phyloP scores from a whole-genome alignment of 2,888 invertebrate species.

The Tromatobia lineatoria region DNA sequence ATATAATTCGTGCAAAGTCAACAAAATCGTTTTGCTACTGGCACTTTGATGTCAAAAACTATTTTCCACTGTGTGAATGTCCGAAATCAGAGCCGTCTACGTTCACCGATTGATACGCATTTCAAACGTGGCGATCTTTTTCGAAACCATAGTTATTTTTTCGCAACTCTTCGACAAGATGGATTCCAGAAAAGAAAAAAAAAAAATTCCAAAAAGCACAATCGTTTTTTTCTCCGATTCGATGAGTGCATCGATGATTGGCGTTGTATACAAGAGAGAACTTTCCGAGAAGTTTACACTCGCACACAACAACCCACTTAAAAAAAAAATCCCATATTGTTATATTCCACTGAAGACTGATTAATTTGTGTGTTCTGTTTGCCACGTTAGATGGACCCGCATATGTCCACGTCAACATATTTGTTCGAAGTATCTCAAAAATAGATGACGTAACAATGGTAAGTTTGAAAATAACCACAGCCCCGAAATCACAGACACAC shows the following conservation, averaged over 20 bases:
- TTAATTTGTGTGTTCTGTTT: conserved; percentile 84
- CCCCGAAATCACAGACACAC: conserved; percentile 77
- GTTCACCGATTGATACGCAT: neutral
- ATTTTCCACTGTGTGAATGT: neutral
- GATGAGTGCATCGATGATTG: neutral
- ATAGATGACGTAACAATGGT: conserved; percentile 99
- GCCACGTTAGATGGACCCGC: conserved; percentile 94
- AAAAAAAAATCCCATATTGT: conserved; percentile 62
- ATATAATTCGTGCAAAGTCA: too few species aligned
- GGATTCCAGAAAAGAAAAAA: neutral
- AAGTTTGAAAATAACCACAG: conserved; percentile 87
- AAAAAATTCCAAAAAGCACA: neutral
- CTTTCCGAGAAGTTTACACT: conserved; percentile 47
- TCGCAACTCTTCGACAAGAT: neutral
- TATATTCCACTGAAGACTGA: conserved; percentile 76
- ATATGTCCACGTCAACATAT: conserved; percentile 98
- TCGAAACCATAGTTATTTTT: neutral
- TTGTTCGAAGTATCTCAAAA: conserved; percentile 99
- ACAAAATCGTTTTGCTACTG: too few species aligned
- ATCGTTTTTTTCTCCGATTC: neutral
- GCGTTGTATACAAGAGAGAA: conserved; percentile 19
- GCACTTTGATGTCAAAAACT: too few species aligned
- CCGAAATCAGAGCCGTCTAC: neutral
- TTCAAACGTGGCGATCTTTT: neutral
- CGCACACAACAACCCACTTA: conserved; percentile 50